Conservation (phyloP, 2,797 vertebrate genomes). For the Monodelphis domestica region DNA sequence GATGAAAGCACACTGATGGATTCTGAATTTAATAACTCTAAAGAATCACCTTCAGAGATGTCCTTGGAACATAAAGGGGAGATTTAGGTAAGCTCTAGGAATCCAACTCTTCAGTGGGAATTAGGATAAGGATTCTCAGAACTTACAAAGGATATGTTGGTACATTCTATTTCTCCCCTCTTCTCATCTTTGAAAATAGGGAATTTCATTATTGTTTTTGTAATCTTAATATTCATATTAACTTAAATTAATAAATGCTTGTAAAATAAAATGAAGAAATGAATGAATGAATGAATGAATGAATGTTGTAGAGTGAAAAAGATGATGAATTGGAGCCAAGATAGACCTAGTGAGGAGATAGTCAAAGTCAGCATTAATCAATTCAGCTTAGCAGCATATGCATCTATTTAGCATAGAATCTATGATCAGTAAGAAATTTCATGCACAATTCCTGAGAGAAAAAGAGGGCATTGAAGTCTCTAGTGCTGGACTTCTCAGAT, state of each 20-base stretch:
- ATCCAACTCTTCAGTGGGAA: neutral
- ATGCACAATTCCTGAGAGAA: neutral
- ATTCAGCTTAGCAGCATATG: neutral
- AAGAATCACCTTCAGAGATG: neutral
- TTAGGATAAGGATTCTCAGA: neutral
- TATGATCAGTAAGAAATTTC: neutral
- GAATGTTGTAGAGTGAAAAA: neutral
- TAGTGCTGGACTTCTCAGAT: neutral
- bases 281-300: neutral
- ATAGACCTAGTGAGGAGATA: neutral
- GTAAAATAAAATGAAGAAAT: neutral
- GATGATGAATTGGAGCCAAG: neutral
- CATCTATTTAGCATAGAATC: neutral
- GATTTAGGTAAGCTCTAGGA: neutral
- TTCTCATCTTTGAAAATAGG: neutral
- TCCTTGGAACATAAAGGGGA: neutral
- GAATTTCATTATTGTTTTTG: neutral
- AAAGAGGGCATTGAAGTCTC: neutral
- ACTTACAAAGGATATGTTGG: neutral
- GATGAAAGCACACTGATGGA: neutral
- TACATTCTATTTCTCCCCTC: neutral
- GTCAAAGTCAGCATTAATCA: neutral
- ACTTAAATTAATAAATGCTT: neutral
- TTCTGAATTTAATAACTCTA: neutral
- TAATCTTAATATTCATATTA: neutral